Conservation (phyloP, 2,888 invertebrate genomes). For the Timema cristinae region DNA sequence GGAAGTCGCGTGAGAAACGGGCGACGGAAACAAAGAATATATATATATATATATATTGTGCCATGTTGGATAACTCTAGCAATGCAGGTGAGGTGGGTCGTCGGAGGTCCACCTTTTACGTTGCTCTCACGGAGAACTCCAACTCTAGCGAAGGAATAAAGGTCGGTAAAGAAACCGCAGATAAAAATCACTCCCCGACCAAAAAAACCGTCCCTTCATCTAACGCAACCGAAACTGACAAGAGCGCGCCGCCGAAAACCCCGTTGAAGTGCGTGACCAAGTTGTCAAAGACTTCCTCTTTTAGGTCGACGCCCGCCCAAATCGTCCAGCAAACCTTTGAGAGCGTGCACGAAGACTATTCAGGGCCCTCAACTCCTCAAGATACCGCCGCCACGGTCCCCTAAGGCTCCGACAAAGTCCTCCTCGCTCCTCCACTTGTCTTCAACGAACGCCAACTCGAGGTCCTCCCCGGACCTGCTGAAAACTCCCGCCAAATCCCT, state of each 20-base stretch:
- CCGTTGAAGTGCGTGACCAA: neutral
- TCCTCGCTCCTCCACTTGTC: conserved; percentile 18
- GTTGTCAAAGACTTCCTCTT: neutral
- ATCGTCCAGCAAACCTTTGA: neutral
- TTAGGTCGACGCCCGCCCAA: neutral
- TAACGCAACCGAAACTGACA: too few relatives aligned
- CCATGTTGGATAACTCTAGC: conserved; percentile 44
- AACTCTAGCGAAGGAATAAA: neutral
- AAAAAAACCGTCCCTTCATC: neutral
- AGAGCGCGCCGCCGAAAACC: too few relatives aligned
- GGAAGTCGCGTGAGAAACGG: too few relatives aligned
- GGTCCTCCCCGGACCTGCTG: conserved; percentile 24
- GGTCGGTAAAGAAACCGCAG: neutral
- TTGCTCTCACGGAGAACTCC: conserved; percentile 50
- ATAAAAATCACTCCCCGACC: conserved; percentile 4
- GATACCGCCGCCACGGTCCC: conserved; percentile 15
- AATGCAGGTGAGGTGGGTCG: conserved; percentile 43
- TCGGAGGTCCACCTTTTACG: conserved; percentile 71
- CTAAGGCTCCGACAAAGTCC: conserved; percentile 16
- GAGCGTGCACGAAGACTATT: conserved; percentile 24
- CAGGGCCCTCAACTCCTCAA: conserved; percentile 26
- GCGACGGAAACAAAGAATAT: too few relatives aligned
- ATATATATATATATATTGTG: conserved; percentile 35
- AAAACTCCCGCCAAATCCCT: conserved; percentile 15
- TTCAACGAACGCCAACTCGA: neutral